Base-by-base conservation (phyloP, 2,888 invertebrate genomes). In the Orchesella flavescens region DNA sequence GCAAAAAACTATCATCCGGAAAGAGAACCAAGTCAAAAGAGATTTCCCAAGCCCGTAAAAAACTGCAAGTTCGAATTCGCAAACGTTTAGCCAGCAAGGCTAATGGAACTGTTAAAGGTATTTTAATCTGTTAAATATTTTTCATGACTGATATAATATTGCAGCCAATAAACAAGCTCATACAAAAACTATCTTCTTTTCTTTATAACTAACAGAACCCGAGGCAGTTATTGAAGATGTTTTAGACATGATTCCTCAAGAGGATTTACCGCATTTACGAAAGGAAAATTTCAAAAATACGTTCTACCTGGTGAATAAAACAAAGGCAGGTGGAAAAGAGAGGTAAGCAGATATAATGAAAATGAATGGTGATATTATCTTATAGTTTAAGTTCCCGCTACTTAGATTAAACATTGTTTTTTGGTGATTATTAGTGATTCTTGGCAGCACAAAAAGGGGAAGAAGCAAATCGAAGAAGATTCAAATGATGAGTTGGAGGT, bases 211-310 rank as follows among this genome's bases (percentile, higher is more conserved):
- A 61, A 23, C 23, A 78, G 73, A 87, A 46, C 91, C 91, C 86
- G 90, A 91, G 0, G 91, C 92, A 2, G 91, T 92, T 0, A 92
- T 91, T 0, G 92, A 92, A 49, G 92, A 92, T 87, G 92, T 92
- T 90, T 90, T 92, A 21, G 92, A 92, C 87, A 93, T 93, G 93
- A 89, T 93, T 87, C 93, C 93, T 65, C 91, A 91, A 1, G 92
- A 92, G 0, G 93, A 93, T 86, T 90, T 93, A 87, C 89, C 91
- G 85, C 92, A 92, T 86, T 90, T 93, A 57, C 90, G 91, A 89
- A 90, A 87, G 10, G 89, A 91, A 53, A 89, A 91, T 9, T 90
- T 90, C 0, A 91, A 91, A 85, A 91, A 91, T 79, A 84, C 85
- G 46, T 85, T 88, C 73, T 85, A 85, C 66, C 49, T 85, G 21